A percentile compares a stretch with the other conserved stretches of the same genome.
Evolutionary conservation across 1,140 invertebrate species (phyloP).

Genomic region (Lithobius niger): DNA sequence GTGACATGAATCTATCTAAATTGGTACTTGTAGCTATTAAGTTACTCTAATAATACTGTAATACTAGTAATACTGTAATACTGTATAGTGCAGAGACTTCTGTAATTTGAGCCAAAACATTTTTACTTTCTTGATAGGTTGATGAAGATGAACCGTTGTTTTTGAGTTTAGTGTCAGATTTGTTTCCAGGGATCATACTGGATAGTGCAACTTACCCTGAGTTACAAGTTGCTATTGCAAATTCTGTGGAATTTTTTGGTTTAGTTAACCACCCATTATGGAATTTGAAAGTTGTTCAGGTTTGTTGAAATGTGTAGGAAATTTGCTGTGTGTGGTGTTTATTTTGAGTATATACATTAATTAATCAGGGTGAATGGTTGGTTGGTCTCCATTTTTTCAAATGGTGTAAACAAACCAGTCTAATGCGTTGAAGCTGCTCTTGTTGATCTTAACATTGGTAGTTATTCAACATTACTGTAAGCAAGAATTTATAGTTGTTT

Average conservation of each 20-base stretch:
- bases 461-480: no score
- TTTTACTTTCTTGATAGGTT: conserved; percentile 27
- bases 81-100: not conserved
- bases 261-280: conserved; percentile 83
- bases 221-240: conserved; percentile 62
- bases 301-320: no score
- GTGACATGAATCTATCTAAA: conserved; percentile 97
- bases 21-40: conserved; percentile 44
- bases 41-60: not conserved
- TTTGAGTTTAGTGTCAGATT: conserved; percentile 83
- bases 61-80: not conserved
- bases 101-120: not conserved
- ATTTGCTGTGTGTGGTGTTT: no score
- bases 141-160: conserved; percentile 96
- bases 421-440: no score
- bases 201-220: conserved; percentile 85
- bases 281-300: conserved; percentile 86
- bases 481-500: no score
- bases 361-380: no score
- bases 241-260: conserved; percentile 59
- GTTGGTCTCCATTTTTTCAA: no score
- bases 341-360: no score
- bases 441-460: no score
- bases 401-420: no score
- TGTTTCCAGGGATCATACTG: conserved; percentile 82